Conservation (phyloP, 2,888 invertebrate species). For the Watsonalla binaria region DNA sequence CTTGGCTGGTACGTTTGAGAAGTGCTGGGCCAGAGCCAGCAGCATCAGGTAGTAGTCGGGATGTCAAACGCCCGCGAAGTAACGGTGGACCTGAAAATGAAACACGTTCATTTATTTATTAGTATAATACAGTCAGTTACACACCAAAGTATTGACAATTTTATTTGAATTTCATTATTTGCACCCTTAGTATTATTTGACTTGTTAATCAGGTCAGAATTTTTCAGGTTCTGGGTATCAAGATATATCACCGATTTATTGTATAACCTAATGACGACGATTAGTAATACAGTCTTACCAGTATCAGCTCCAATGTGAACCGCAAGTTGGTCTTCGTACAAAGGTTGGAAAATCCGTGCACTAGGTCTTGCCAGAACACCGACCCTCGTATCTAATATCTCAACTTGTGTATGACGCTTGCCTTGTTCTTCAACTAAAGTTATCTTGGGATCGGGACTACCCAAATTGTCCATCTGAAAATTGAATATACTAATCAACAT, state of each 20-base stretch:
- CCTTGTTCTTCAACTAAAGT: slow-evolving; percentile 86
- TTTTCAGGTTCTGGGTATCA: too few relatives aligned
- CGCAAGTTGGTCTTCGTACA: slow-evolving; percentile 89
- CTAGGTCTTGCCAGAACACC: slow-evolving; percentile 88
- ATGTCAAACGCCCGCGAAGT: slow-evolving; percentile 83
- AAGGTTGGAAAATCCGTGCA: slow-evolving; percentile 88
- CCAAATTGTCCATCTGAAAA: slow-evolving; percentile 80
- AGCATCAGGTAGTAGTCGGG: slow-evolving; percentile 86
- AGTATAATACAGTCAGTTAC: background rate
- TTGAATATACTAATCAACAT: slow-evolving; percentile 5
- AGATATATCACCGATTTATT: too few relatives aligned
- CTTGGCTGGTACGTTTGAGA: slow-evolving; percentile 78
- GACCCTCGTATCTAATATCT: slow-evolving; percentile 83
- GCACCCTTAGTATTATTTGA: too few relatives aligned
- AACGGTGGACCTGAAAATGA: slow-evolving; percentile 68
- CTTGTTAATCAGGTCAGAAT: too few relatives aligned
- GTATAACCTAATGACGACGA: too few relatives aligned
- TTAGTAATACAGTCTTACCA: slow-evolving; percentile 32
- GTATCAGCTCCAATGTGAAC: slow-evolving; percentile 82
- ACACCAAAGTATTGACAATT: background rate
- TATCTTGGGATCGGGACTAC: slow-evolving; percentile 80
- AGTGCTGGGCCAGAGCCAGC: slow-evolving; percentile 84
- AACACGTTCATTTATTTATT: background rate
- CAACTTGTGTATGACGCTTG: slow-evolving; percentile 85
- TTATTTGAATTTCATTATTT: too few relatives aligned